Percentiles rank a stretch among this genome's conserved stretches.
Evolutionary conservation across 2,113 vertebrate genomes (phyloP).

Genomic region (Brienomyrus brachyistius): DNA sequence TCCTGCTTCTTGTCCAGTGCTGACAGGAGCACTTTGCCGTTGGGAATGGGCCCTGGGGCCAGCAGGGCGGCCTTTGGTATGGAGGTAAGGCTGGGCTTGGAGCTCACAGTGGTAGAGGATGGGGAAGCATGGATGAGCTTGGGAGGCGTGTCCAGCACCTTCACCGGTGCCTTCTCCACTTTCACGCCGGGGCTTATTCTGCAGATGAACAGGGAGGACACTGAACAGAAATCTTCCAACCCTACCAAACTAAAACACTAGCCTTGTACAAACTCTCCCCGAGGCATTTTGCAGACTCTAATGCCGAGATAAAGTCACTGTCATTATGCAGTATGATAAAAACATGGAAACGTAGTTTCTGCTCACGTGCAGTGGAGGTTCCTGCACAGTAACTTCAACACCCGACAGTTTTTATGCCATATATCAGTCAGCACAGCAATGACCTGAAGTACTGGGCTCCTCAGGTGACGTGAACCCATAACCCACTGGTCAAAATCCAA

Average conservation of each 20-base stretch:
- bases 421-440: not conserved
- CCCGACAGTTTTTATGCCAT: not conserved
- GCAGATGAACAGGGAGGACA: not conserved
- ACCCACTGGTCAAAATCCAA: not conserved
- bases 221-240: not conserved
- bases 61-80: slow-evolving; percentile 98
- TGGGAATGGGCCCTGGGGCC: slow-evolving; percentile 90
- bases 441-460: not conserved
- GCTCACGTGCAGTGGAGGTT: not conserved
- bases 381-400: not conserved
- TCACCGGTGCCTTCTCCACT: slow-evolving; percentile 88
- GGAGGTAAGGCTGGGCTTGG: slow-evolving; percentile 97
- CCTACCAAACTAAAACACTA: not conserved
- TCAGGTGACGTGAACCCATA: not conserved
- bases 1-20: slow-evolving; percentile 88
- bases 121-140: slow-evolving; percentile 72
- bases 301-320: not conserved
- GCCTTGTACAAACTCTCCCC: not conserved
- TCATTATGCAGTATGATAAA: not conserved
- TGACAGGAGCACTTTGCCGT: slow-evolving; percentile 82
- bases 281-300: not conserved
- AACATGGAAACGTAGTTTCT: not conserved
- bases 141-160: slow-evolving; percentile 76
- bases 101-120: slow-evolving; percentile 84
- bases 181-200: slow-evolving; percentile 86